Base-by-base conservation (phyloP, 2,888 invertebrate genomes). In the Panorpa germanica region DNA sequence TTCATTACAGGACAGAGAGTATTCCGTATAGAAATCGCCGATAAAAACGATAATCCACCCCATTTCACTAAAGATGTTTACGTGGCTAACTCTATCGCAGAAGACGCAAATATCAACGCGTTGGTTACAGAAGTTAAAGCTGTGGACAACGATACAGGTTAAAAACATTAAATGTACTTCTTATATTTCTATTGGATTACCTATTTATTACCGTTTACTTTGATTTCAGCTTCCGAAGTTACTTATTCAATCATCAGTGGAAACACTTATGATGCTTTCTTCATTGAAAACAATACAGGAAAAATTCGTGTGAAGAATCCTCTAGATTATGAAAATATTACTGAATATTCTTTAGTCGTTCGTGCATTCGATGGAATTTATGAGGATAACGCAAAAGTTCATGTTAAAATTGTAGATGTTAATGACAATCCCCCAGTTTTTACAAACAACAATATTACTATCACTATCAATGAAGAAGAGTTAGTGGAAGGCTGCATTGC, bases 1-100 rank as follows among this genome's bases (percentile, higher is more conserved):
- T n/a, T n/a, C n/a, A n/a, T n/a, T n/a, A n/a, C 57, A 48, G 70
- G 67, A 3, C 70, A 75, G 41, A 83, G 85, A 53, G 76, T 76
- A 30, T 85, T 91, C 47, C 67, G 77, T 40, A 86, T 95, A 43
- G 77, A 76, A 46, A 90, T 96, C 24, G 86, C 83, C 13, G 96
- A 96, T 55, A 83, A 83, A 48, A 96, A 96, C 51, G 96, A 96
- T 52, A 95, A 96, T 52, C 68, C 74, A 12, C 96, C 96, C 0
- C 69, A 70, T 42, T 96, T 96, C 49, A 73, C 73, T n/a, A 65
- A 77, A 45, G 53, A 63, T 2, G 61, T 68, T 5, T 83, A 82
- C 48, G 60, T 71, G 11, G 77, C 78, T 0, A 71, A 74, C 40
- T 68, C 72, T 29, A 67, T 83, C 38, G 66, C 70, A 17, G 93